phyloP scores from a whole-genome alignment of 2,888 invertebrate genomes.

The Eupsilia transversa region DNA sequence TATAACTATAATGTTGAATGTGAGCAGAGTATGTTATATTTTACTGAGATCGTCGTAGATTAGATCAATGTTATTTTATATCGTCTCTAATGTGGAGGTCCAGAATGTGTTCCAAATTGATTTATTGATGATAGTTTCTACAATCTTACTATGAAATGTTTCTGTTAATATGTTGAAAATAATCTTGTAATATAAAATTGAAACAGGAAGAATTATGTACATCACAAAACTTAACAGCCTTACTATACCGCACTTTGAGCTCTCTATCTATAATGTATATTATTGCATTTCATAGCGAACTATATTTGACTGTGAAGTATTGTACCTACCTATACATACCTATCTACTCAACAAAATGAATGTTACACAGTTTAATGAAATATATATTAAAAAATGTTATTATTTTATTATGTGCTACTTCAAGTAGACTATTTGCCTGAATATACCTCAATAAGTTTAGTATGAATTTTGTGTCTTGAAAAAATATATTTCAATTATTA shows the following conservation, averaged over 20 bases:
- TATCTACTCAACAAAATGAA: constrained; percentile 73
- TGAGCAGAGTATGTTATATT: constrained; percentile 81
- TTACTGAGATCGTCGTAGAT: constrained; percentile 82
- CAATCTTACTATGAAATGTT: constrained; percentile 79
- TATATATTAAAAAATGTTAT: constrained; percentile 79
- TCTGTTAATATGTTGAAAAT: constrained; percentile 73
- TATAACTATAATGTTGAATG: constrained; percentile 83
- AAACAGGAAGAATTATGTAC: constrained; percentile 71
- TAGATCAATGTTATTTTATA: constrained; percentile 82
- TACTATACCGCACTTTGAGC: constrained; percentile 74
- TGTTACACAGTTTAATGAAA: constrained; percentile 75
- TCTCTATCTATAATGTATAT: constrained; percentile 79
- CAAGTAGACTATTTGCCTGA: constrained; percentile 86
- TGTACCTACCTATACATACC: constrained; percentile 60
- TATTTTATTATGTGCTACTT: constrained; percentile 83
- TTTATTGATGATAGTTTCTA: constrained; percentile 83
- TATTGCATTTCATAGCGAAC: constrained; percentile 80
- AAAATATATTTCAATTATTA: constrained; percentile 87
- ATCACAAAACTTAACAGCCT: constrained; percentile 78
- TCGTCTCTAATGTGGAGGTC: constrained; percentile 79
- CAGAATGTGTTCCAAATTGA: constrained; percentile 87
- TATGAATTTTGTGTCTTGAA: constrained; percentile 87
- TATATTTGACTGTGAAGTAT: constrained; percentile 76
- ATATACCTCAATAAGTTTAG: constrained; percentile 89
- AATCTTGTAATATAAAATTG: constrained; percentile 61